Conservation (phyloP, 2,113 vertebrate genomes). For the Xiphophorus couchianus region DNA sequence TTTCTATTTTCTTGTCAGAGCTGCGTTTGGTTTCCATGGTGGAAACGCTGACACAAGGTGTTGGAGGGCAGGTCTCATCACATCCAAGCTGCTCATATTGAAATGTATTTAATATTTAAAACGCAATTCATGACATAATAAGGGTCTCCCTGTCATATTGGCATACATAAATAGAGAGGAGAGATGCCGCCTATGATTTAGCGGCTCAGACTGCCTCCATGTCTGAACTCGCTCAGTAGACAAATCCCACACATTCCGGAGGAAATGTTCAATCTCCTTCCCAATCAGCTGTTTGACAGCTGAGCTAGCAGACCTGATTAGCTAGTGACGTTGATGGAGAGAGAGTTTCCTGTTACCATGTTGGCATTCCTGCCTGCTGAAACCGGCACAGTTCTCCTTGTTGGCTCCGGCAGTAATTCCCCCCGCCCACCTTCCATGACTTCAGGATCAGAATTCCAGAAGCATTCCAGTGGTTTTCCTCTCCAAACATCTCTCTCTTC, state of each 20-base stretch:
- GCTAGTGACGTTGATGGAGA: conserved; percentile 7
- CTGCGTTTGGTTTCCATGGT: no score
- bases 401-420: conserved; percentile 10
- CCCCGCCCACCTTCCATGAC: neutral
- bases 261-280: conserved; percentile 6
- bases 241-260: conserved; percentile 6
- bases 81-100: no score
- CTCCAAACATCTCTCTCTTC: conserved; percentile 25
- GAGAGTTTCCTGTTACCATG: conserved; percentile 1
- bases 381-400: conserved; percentile 36
- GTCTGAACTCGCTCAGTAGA: conserved; percentile 13
- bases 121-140: neutral
- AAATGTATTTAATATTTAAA: neutral
- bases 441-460: conserved; percentile 50
- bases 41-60: no score
- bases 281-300: conserved; percentile 19
- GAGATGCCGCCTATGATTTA: neutral
- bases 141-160: neutral
- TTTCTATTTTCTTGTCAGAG: no score
- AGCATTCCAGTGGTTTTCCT: conserved; percentile 56
- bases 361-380: conserved; percentile 27
- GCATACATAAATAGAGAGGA: conserved; percentile 6
- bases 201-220: neutral
- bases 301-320: conserved; percentile 29
- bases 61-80: no score